Evolutionary conservation across 1,140 invertebrate species (phyloP), one percentile per base, ranked within the genome.

Genomic region (Drosophila aff.): DNA sequence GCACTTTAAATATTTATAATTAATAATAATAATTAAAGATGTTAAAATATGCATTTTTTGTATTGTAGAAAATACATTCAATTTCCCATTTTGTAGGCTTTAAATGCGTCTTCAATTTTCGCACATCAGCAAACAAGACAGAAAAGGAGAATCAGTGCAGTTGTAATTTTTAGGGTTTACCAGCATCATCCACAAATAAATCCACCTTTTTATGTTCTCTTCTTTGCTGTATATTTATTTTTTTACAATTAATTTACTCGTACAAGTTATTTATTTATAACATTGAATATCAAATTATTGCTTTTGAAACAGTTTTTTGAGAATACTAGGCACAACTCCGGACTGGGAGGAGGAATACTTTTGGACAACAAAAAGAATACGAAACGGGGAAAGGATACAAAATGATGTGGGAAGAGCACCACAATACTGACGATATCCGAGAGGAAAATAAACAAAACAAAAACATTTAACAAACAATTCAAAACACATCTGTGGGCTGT

Each of bases 221-320:
- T 87, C 84, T 73, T 79, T 90, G 66, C 81, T 84, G 79, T 73
- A 83, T 83, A 59, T 79, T 78, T 83, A 71, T 23, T 79, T 78
- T 72, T 46, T 78, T 78, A 78, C 44, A 79, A 78, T 57, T 47
- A 55, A 18, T 55, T 55, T 52, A 61, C n/a, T 72, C 55, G 53
- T 65, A 58, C 55, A 76, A 47, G 55, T 73, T 55, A 47, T 23
- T 41, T 75, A 74, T 87, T 77, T 89, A 75, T 83, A 87, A 89
- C 85, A 87, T 84, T 65, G 69, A 87, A 90, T 87, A 87, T 87
- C 84, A 84, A 84, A 79, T 87, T 87, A 87, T 87, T 87, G 84
- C 84, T 87, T 89, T 75, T 38, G 69, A 87, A 84, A 53, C 23
- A 16, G 36, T 63, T 67, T 57, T 78, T 67, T 90, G 81, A 81